These are phyloP conservation scores for Cercopithecus mona DNA, from an alignment of 2,113 vertebrate species.

Conservation along the genomic window DNA sequence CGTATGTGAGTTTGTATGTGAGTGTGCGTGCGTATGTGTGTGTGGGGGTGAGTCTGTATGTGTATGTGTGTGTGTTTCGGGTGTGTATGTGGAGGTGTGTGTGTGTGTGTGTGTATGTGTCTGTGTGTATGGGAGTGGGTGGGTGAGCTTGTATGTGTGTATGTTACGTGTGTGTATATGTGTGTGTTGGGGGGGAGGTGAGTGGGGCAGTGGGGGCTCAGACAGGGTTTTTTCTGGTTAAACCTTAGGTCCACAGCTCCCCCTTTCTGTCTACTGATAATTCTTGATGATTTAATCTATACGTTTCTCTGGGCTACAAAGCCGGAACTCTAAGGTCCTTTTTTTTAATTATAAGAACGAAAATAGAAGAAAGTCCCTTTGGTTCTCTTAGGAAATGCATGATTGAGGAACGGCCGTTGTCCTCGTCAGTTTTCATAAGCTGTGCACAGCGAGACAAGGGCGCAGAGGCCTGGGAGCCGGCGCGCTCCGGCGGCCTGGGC, in stretches of 20 bases:
- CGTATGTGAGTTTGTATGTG: too few species aligned
- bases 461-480: not conserved
- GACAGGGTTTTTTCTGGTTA: not conserved
- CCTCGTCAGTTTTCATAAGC: not conserved
- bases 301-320: not conserved
- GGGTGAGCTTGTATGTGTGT: not conserved
- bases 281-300: not conserved
- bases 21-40: not conserved
- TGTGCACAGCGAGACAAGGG: not conserved
- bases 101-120: not conserved
- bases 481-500: not conserved
- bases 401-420: not conserved
- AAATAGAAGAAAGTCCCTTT: not conserved
- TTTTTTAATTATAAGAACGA: not conserved
- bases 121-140: not conserved
- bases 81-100: too few species aligned
- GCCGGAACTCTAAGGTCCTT: not conserved
- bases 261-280: not conserved
- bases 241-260: not conserved
- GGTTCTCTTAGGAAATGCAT: not conserved
- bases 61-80: too few species aligned
- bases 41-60: not conserved
- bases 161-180: not conserved
- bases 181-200: not conserved
- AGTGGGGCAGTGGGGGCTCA: not conserved